A percentile compares a stretch with the other conserved stretches of the same genome.
phyloP scores from a whole-genome alignment of 2,888 invertebrate species.

The Hydrotaea diabolus region DNA sequence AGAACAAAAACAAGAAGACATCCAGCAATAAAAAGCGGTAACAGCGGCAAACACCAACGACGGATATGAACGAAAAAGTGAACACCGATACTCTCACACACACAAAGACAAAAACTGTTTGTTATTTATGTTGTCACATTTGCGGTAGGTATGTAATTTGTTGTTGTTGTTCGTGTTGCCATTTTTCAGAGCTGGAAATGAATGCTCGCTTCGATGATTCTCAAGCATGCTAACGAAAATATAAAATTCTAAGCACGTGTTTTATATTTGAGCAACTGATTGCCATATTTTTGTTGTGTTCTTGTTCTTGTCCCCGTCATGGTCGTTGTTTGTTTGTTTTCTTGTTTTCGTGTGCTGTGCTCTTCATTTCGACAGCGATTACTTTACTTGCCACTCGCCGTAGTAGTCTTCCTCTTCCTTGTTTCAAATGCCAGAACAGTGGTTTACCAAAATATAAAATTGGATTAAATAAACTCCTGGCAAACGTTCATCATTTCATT shows the following conservation, averaged over 20 bases:
- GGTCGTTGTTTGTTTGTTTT: background rate
- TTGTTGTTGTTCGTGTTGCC: background rate
- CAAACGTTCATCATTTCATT: too few species aligned
- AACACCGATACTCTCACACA: too few species aligned
- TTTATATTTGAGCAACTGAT: slow-evolving; percentile 61
- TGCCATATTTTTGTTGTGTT: slow-evolving; percentile 23
- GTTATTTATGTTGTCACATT: slow-evolving; percentile 61
- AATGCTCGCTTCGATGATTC: slow-evolving; percentile 52
- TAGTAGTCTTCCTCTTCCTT: background rate
- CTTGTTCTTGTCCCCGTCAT: background rate
- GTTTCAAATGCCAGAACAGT: too few species aligned
- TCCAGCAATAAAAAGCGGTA: too few species aligned
- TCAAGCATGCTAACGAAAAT: slow-evolving; percentile 48
- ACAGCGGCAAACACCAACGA: too few species aligned
- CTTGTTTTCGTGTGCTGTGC: background rate
- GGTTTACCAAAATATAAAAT: too few species aligned
- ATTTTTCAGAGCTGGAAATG: background rate
- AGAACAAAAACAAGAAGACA: too few species aligned
- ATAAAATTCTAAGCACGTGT: slow-evolving; percentile 53
- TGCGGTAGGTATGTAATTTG: slow-evolving; percentile 55
- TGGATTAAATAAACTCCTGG: too few species aligned
- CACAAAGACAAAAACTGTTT: background rate
- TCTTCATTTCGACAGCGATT: background rate
- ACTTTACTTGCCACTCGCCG: background rate
- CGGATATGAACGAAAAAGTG: too few species aligned